Base-by-base conservation (phyloP, 2,888 invertebrate species). In the Octonoba sinensis region DNA sequence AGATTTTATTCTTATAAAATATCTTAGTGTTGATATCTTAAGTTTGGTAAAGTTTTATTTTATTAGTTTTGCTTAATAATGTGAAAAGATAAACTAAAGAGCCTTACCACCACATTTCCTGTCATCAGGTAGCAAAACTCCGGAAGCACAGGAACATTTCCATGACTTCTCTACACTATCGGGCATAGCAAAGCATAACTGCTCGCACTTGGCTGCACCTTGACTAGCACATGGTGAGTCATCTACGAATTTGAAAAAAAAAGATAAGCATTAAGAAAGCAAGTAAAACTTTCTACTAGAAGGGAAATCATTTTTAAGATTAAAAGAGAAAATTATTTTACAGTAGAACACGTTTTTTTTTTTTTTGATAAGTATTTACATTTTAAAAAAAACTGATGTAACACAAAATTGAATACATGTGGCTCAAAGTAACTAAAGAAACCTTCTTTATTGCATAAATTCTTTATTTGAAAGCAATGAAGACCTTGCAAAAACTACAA, bases 161-260 rank as follows among this genome's bases (percentile, higher is more conserved):
- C 92, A 93, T 67, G 86, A 84, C 4, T 85, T 85, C 24, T 86
- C 84, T 20, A 82, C 79, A 16, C 86, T 85, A 76, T 87, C 91
- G 0, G 97, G 96, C 87, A 93, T 93, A 59, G 97, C 95, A 89
- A 99, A 99, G 88, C 99, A 99, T 0, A 99, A 91, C 87, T 99
- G 99, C 66, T 96, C 94, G 88, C 99, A 99, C 18, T 93, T 94
- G 0, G 95, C 94, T 86, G 94, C 95, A 46, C 54, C 47, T 36
- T 56, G 54, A 8, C 59, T 67, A 20, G 92, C 90, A 87, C 96
- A 96, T 0, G 95, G 95, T 87, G 95, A 96, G 18, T 86, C 85
- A 46, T 73, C 85, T 77, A 24, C 2, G 36, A 51, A n/a, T n/a
- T 51, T 49, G 54, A n/a, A 62, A 15, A 24, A 54, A 44, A 36